These are phyloP conservation scores for Montipora foliosa DNA, from an alignment of 64 coral and sea anemone species.

Conservation along the genomic window DNA sequence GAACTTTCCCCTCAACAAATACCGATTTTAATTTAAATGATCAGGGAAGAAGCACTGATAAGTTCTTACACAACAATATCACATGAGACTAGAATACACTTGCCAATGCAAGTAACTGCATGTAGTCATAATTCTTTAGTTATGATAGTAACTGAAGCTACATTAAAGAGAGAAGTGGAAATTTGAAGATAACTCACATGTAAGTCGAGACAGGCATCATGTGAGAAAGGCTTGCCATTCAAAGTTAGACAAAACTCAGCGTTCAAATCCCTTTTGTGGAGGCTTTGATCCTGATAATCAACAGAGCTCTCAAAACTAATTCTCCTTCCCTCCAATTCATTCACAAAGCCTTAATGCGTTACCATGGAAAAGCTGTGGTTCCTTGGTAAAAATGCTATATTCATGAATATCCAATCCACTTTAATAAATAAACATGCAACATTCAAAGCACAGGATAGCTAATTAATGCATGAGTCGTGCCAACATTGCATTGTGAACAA, in stretches of 20 bases:
- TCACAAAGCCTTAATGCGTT: constrained; percentile 67
- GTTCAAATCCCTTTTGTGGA: background rate
- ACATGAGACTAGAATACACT: background rate
- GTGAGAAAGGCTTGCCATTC: constrained; percentile 33
- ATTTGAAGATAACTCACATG: constrained; percentile 25
- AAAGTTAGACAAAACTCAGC: background rate
- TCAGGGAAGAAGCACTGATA: background rate
- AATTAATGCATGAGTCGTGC: constrained; percentile 65
- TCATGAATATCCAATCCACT: constrained; percentile 54
- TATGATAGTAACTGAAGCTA: background rate
- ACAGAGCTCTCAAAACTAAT: constrained; percentile 18
- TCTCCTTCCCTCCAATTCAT: constrained; percentile 40
- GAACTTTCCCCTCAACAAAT: background rate
- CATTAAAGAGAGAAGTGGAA: background rate
- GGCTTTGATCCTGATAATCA: background rate
- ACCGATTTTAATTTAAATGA: background rate
- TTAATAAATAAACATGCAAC: constrained; percentile 67
- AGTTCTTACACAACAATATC: constrained; percentile 15
- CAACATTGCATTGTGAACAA: constrained; percentile 39
- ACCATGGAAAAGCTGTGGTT: constrained; percentile 58
- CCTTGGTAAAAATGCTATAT: constrained; percentile 73
- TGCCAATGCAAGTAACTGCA: too few relatives aligned
- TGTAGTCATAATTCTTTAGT: background rate
- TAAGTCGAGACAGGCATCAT: constrained; percentile 78
- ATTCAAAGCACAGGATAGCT: constrained; percentile 28